A percentile compares a stretch with the other conserved stretches of the same genome.
Evolutionary conservation across 2,797 vertebrate species (phyloP).

Genomic region (Dipus sagitta): DNA sequence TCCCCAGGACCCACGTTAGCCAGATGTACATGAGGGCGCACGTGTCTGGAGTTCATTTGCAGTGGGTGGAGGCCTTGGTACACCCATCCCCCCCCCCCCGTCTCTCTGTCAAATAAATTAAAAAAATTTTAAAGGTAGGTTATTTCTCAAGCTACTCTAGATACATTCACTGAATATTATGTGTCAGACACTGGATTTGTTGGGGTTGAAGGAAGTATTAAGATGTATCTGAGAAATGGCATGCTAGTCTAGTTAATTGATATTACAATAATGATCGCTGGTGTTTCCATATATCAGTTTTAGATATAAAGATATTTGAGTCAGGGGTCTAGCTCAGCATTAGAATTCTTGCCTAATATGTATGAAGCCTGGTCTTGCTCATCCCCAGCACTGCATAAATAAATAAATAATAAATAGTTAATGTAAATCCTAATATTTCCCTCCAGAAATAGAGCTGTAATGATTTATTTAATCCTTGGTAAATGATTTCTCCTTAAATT

Average conservation of each 20-base stretch:
- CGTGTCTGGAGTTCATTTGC: too few relatives aligned
- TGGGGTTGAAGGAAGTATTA: not conserved
- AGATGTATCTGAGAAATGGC: not conserved
- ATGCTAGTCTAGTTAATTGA: not conserved
- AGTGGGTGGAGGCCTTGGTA: too few relatives aligned
- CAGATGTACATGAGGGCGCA: too few relatives aligned
- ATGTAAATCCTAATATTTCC: not conserved
- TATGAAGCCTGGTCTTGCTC: not conserved
- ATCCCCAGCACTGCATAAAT: too few relatives aligned
- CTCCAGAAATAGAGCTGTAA: not conserved
- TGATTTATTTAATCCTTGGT: slow-evolving; percentile 18
- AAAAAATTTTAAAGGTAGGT: not conserved
- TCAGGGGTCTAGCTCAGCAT: not conserved
- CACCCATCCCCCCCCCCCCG: too few relatives aligned
- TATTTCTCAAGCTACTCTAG: not conserved
- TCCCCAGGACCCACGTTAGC: too few relatives aligned
- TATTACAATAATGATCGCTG: not conserved
- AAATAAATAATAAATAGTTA: not conserved
- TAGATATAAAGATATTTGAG: slow-evolving; percentile 13
- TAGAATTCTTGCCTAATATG: not conserved
- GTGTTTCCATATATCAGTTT: not conserved
- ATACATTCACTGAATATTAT: not conserved
- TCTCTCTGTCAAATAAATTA: too few relatives aligned
- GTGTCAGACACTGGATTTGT: not conserved
- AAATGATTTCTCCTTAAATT: slow-evolving; percentile 31